phyloP scores from a whole-genome alignment of 2,113 vertebrate genomes.

The Lampris incognitus region DNA sequence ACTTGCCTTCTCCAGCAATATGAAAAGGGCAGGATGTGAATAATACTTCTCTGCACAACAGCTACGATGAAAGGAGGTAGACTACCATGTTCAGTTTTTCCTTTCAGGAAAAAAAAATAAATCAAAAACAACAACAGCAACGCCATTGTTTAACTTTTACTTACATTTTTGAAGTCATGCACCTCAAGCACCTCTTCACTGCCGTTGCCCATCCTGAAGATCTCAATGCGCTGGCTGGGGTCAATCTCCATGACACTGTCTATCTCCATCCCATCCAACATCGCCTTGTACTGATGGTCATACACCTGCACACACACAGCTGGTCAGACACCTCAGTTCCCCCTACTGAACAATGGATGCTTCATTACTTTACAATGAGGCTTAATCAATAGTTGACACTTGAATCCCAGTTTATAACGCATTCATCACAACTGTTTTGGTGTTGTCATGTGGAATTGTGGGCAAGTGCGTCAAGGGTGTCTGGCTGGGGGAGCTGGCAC shows the following conservation, averaged over 20 bases:
- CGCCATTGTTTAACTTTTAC: constrained; percentile 57
- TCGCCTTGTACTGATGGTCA: constrained; percentile 88
- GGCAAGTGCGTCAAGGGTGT: too few species aligned
- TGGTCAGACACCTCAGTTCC: neutral
- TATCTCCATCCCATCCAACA: constrained; percentile 87
- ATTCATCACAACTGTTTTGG: neutral
- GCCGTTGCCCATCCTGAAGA: constrained; percentile 90
- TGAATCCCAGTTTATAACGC: neutral
- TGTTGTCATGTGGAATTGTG: too few species aligned
- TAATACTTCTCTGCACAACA: constrained; percentile 20
- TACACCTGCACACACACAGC: constrained; percentile 85
- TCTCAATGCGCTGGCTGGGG: constrained; percentile 85
- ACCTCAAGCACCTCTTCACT: constrained; percentile 93
- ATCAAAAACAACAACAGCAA: neutral
- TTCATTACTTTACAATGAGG: neutral
- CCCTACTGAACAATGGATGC: neutral
- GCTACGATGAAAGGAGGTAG: neutral
- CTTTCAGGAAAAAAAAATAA: neutral
- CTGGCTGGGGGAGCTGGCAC: too few species aligned
- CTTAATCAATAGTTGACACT: too few species aligned
- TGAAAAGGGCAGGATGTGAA: constrained; percentile 48
- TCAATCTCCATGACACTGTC: constrained; percentile 94
- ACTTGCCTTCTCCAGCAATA: constrained; percentile 17
- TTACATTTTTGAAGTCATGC: constrained; percentile 95
- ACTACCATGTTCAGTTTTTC: constrained; percentile 13